Percentiles rank a stretch among this genome's conserved stretches.
These are phyloP conservation scores for Varanus salvator DNA, from an alignment of 2,113 vertebrate species.

Conservation along the genomic window DNA sequence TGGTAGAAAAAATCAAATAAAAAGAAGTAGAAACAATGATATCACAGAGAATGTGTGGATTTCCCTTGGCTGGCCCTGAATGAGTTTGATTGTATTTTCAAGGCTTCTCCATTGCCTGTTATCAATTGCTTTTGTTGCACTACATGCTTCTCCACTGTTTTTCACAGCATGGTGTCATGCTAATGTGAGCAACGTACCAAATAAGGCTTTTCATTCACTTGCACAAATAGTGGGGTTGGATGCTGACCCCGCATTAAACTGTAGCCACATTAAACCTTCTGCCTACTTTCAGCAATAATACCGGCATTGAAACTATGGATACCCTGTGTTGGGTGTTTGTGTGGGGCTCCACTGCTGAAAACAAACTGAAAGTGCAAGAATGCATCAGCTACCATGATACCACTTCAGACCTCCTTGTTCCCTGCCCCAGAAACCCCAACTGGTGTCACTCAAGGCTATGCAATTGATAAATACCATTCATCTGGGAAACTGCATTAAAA, in stretches of 20 bases:
- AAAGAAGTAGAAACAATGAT: constrained; percentile 26
- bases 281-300: background rate
- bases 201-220: background rate
- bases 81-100: background rate
- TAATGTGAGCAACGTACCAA: background rate
- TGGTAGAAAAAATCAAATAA: background rate
- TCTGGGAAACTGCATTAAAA: background rate
- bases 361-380: background rate
- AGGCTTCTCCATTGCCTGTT: background rate
- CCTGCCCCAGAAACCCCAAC: too few relatives aligned
- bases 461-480: background rate
- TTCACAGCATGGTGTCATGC: background rate
- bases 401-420: background rate
- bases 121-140: background rate
- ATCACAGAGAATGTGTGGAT: constrained; percentile 19
- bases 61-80: constrained; percentile 19
- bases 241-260: background rate
- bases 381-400: background rate
- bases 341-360: background rate
- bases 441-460: background rate
- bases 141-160: background rate
- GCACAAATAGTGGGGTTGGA: background rate
- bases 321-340: background rate
- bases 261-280: background rate
- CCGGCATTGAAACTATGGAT: background rate